These are phyloP conservation scores for Clusia tigrina DNA, from an alignment of 2,888 invertebrate genomes.

Conservation along the genomic window DNA sequence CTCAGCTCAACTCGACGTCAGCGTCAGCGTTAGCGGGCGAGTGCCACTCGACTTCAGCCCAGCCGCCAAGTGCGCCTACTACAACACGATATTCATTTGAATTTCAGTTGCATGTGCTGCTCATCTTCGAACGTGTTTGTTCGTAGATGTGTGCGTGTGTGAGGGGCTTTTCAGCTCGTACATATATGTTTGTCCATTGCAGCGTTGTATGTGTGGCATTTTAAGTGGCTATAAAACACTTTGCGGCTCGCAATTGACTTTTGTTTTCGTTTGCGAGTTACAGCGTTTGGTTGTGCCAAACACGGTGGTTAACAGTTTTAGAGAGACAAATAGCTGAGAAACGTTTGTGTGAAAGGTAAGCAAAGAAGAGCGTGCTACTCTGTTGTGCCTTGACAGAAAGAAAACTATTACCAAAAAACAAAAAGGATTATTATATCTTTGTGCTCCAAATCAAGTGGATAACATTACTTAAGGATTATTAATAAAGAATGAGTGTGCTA, in stretches of 20 bases:
- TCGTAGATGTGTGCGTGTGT: conserved; percentile 4
- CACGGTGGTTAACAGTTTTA: conserved; percentile 43
- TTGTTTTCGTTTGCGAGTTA: conserved; percentile 65
- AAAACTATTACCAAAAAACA: no score
- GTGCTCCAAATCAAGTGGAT: no score
- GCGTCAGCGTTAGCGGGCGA: no score
- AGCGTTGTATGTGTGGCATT: conserved; percentile 63
- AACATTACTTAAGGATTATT: no score
- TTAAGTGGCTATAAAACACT: conserved; percentile 68
- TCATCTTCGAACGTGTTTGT: not conserved
- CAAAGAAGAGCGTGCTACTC: no score
- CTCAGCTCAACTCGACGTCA: no score
- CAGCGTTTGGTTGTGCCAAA: conserved; percentile 60
- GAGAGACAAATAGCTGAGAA: no score
- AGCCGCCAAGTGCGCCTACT: not conserved
- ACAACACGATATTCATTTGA: not conserved
- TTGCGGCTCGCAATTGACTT: conserved; percentile 64
- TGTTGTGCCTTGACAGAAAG: no score
- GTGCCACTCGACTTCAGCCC: not conserved
- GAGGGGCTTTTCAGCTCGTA: conserved; percentile 28
- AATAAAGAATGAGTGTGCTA: no score
- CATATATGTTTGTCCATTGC: conserved; percentile 46
- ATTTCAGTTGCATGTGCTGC: conserved; percentile 6
- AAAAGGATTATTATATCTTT: no score
- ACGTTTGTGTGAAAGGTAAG: no score